phyloP scores from a whole-genome alignment of 2,888 invertebrate genomes.

The Xanthia icteritia region DNA sequence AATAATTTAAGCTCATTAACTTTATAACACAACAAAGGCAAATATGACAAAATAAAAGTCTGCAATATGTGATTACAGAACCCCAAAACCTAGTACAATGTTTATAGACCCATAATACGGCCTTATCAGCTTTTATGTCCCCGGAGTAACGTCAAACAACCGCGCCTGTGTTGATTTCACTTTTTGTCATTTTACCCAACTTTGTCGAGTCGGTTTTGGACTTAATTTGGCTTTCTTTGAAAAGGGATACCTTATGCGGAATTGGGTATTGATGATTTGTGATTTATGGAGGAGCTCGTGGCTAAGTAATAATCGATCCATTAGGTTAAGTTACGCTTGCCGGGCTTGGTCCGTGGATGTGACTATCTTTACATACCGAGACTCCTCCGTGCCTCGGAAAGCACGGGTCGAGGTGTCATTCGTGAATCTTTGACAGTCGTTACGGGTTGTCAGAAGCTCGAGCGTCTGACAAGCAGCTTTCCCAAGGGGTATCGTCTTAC shows the following conservation, averaged over 20 bases:
- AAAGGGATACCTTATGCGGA: background rate
- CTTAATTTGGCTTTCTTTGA: conserved; percentile 29
- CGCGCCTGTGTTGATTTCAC: conserved; percentile 46
- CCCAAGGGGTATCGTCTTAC: too few species aligned
- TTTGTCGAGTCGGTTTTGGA: conserved; percentile 3
- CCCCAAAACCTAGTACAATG: conserved; percentile 9
- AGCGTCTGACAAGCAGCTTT: too few species aligned
- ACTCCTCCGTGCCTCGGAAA: too few species aligned
- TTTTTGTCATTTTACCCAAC: conserved; percentile 44
- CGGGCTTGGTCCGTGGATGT: too few species aligned
- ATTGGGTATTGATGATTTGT: background rate
- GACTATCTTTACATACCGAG: too few species aligned
- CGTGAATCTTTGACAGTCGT: too few species aligned
- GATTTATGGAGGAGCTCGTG: background rate
- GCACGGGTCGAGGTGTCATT: too few species aligned
- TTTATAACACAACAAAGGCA: background rate
- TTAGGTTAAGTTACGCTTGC: too few species aligned
- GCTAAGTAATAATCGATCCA: too few species aligned
- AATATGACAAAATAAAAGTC: background rate
- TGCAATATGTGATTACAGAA: background rate
- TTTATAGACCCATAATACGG: conserved; percentile 1
- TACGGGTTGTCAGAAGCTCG: too few species aligned
- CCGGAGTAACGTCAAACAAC: conserved; percentile 43
- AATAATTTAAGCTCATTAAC: background rate
- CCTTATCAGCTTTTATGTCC: conserved; percentile 6